These are phyloP conservation scores for Falco rusticolus DNA, from an alignment of 2,797 vertebrate genomes.

Conservation along the genomic window DNA sequence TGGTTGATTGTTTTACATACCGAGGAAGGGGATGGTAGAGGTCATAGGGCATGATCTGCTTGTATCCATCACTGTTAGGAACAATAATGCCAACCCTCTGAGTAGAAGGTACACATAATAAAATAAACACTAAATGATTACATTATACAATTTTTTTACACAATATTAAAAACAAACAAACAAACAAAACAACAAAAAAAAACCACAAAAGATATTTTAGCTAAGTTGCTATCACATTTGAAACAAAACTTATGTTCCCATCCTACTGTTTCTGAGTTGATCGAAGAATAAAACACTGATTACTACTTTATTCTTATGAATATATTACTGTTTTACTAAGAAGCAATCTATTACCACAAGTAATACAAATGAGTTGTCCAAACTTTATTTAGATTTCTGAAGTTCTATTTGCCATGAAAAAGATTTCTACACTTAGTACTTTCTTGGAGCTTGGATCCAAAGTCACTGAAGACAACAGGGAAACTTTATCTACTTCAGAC, in stretches of 20 bases:
- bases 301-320: neutral
- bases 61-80: conserved; percentile 95
- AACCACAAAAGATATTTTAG: conserved; percentile 21
- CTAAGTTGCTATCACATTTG: neutral
- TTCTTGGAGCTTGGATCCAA: neutral
- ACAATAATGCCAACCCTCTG: conserved; percentile 85
- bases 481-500: neutral
- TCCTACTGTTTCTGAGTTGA: neutral
- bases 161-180: conserved; percentile 5
- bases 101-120: conserved; percentile 83
- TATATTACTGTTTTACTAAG: neutral
- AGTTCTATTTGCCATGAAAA: neutral
- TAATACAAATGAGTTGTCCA: neutral
- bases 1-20: conserved; percentile 82
- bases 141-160: conserved; percentile 69
- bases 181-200: conserved; percentile 22
- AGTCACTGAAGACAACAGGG: neutral
- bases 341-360: neutral
- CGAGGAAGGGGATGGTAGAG: conserved; percentile 97
- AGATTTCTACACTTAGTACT: neutral
- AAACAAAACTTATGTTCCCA: neutral
- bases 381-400: neutral
- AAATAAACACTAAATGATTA: conserved; percentile 82
- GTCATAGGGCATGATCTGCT: conserved; percentile 99
- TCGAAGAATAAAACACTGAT: neutral